Conservation (phyloP, 2,797 vertebrate genomes). For the Falco concolor region DNA sequence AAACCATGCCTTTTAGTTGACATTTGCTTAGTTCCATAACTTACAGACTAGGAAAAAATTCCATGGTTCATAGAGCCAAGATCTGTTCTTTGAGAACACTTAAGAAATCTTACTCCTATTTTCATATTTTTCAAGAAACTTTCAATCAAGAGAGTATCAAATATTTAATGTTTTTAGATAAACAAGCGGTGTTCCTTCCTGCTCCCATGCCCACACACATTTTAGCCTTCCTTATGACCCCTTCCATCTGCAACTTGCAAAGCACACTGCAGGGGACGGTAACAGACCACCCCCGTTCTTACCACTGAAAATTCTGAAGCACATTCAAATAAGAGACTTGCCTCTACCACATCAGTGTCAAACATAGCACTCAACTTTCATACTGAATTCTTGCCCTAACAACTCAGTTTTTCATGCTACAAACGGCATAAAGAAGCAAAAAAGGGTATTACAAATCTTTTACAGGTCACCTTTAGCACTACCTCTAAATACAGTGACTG, state of each 20-base stretch:
- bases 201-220: not conserved
- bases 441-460: not conserved
- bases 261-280: slow-evolving; percentile 21
- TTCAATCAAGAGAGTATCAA: not conserved
- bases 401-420: not conserved
- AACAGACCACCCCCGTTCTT: not conserved
- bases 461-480: slow-evolving; percentile 71
- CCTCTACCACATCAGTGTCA: not conserved
- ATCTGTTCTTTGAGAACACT: not conserved
- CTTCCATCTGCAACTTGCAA: not conserved
- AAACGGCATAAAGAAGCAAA: slow-evolving; percentile 42
- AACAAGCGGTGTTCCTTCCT: not conserved
- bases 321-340: slow-evolving; percentile 15
- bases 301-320: slow-evolving; percentile 14
- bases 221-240: not conserved
- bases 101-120: not conserved
- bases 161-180: not conserved
- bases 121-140: not conserved
- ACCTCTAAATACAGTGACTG: slow-evolving; percentile 68
- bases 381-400: not conserved
- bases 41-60: not conserved
- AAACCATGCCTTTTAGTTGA: not conserved
- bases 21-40: not conserved
- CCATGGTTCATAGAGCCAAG: not conserved
- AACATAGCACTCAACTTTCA: not conserved